phyloP scores from a whole-genome alignment of 2,888 invertebrate species.

The Emmelina monodactyla region DNA sequence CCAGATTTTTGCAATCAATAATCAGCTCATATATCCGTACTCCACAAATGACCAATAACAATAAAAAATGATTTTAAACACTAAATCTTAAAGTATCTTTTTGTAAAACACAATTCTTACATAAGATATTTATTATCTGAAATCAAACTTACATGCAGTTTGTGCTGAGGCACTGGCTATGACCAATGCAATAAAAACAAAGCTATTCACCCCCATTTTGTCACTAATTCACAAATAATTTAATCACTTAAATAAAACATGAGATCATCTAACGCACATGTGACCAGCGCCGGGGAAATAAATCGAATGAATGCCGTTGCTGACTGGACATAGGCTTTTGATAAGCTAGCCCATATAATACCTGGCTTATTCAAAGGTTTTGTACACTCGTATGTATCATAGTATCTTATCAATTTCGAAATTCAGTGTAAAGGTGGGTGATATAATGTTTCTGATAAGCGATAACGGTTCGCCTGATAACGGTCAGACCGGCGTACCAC shows the following conservation, averaged over 20 bases:
- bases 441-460: slow-evolving; percentile 19
- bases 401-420: slow-evolving; percentile 52
- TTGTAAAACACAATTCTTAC: neutral
- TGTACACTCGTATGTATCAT: slow-evolving; percentile 22
- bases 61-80: neutral
- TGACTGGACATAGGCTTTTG: slow-evolving; percentile 25
- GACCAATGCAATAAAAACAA: slow-evolving; percentile 22
- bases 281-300: slow-evolving; percentile 13
- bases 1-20: too few species aligned
- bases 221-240: slow-evolving; percentile 17
- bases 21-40: neutral
- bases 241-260: slow-evolving; percentile 16
- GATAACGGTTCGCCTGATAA: slow-evolving; percentile 21
- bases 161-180: slow-evolving; percentile 28
- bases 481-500: slow-evolving; percentile 21
- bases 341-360: slow-evolving; percentile 22
- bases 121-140: slow-evolving; percentile 4
- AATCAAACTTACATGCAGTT: slow-evolving; percentile 26
- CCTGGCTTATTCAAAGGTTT: slow-evolving; percentile 27
- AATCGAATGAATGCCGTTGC: slow-evolving; percentile 4
- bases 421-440: slow-evolving; percentile 49
- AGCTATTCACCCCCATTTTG: slow-evolving; percentile 28
- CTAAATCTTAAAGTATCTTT: neutral
- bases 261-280: slow-evolving; percentile 15
- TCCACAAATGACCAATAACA: neutral